phyloP scores from a whole-genome alignment of 2,888 invertebrate species.

The Sceliomorpha sp. region DNA sequence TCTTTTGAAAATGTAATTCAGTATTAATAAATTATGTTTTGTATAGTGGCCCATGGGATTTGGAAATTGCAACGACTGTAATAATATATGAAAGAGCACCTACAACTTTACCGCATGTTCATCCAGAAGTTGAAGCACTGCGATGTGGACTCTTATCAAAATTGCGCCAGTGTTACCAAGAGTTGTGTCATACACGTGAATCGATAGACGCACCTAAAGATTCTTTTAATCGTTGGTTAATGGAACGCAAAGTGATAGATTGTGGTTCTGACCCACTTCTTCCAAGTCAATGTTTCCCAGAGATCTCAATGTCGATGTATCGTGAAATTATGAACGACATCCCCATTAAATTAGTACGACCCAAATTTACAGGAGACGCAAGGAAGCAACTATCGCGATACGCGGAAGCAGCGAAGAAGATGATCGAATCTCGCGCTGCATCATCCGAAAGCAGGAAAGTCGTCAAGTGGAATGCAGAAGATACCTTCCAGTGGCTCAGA shows the following conservation, averaged over 20 bases:
- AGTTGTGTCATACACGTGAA: slow-evolving; percentile 95
- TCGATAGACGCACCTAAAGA: slow-evolving; percentile 97
- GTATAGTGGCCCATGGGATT: slow-evolving; percentile 94
- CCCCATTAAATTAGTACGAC: slow-evolving; percentile 96
- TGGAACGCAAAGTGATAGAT: slow-evolving; percentile 94
- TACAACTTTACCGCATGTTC: slow-evolving; percentile 92
- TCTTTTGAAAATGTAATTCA: no score
- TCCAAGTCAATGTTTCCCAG: slow-evolving; percentile 94
- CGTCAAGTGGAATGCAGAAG: slow-evolving; percentile 99
- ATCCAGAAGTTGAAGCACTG: slow-evolving; percentile 95
- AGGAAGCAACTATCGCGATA: slow-evolving; percentile 95
- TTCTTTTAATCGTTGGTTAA: slow-evolving; percentile 97
- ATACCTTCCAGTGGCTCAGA: slow-evolving; percentile 97
- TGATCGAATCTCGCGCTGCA: slow-evolving; percentile 96
- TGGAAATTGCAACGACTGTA: slow-evolving; percentile 95
- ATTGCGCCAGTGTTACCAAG: slow-evolving; percentile 94
- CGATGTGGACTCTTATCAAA: slow-evolving; percentile 91
- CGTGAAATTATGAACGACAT: slow-evolving; percentile 99
- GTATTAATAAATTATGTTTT: no score
- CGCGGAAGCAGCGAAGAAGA: slow-evolving; percentile 97
- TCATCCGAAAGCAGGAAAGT: slow-evolving; percentile 97
- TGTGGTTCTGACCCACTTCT: slow-evolving; percentile 93
- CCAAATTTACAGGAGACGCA: slow-evolving; percentile 97
- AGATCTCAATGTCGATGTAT: slow-evolving; percentile 97
- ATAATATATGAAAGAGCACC: slow-evolving; percentile 93